phyloP scores from a whole-genome alignment of 2,797 vertebrate genomes.

The Coracias cyanogaster region DNA sequence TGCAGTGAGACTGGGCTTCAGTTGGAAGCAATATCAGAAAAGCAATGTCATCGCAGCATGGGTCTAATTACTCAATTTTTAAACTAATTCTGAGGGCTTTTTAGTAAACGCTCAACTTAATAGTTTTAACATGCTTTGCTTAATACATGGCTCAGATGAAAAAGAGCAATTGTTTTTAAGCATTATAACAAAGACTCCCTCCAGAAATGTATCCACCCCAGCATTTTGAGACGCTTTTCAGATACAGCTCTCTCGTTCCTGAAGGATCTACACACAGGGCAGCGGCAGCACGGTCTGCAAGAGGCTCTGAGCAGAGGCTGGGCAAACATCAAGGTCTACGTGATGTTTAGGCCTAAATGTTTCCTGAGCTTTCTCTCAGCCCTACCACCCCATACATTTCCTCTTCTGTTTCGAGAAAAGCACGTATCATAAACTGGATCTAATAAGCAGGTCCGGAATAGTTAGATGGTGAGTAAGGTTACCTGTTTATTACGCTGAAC shows the following conservation, averaged over 20 bases:
- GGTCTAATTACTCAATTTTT: constrained; percentile 77
- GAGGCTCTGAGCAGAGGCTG: background rate
- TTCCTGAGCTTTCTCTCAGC: background rate
- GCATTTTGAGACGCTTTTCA: background rate
- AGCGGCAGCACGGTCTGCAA: background rate
- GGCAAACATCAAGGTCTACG: rapidly evolving
- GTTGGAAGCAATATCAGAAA: constrained; percentile 50
- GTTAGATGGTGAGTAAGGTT: background rate
- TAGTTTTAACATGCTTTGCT: constrained; percentile 42
- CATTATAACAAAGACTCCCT: background rate
- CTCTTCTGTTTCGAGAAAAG: background rate
- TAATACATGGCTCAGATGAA: constrained; percentile 53
- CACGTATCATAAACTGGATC: background rate
- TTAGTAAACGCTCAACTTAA: constrained; percentile 62
- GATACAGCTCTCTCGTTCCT: background rate
- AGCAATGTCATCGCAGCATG: constrained; percentile 70
- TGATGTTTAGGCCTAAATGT: background rate
- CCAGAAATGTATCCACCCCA: background rate
- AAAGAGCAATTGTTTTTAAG: constrained; percentile 63
- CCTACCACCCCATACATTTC: background rate
- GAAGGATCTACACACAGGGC: background rate
- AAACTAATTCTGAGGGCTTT: constrained; percentile 75
- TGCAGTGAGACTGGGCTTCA: constrained; percentile 43
- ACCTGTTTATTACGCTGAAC: background rate
- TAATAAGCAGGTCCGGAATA: background rate